phyloP scores from a whole-genome alignment of 2,113 vertebrate species.

The Pampusana beccarii region DNA sequence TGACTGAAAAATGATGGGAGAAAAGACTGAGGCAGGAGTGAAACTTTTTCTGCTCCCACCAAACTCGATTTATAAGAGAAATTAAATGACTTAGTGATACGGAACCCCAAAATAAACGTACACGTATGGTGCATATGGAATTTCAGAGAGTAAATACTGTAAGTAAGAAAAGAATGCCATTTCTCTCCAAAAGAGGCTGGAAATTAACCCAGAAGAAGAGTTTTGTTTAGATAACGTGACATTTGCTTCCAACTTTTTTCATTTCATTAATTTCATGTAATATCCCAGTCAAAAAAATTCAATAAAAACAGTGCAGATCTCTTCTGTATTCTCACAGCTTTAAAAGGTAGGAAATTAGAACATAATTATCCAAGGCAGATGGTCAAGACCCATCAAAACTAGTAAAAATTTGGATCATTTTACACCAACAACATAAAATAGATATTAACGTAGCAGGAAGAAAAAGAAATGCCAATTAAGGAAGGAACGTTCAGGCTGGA shows the following conservation, averaged over 20 bases:
- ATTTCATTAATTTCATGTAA: background rate
- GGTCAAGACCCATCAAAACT: constrained; percentile 2
- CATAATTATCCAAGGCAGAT: background rate
- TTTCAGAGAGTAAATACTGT: background rate
- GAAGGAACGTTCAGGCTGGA: background rate
- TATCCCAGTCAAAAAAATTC: background rate
- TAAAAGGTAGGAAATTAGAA: background rate
- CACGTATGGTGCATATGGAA: accelerated
- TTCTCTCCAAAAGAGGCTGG: background rate
- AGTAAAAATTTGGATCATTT: background rate
- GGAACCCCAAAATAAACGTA: background rate
- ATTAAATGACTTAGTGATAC: background rate
- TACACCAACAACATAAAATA: background rate
- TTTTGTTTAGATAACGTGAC: background rate
- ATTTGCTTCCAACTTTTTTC: background rate
- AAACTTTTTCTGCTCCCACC: background rate
- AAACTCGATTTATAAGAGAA: background rate
- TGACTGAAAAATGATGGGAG: background rate
- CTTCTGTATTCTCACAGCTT: background rate
- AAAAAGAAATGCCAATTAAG: background rate
- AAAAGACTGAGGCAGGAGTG: background rate
- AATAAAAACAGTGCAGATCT: background rate
- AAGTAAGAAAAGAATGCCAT: background rate
- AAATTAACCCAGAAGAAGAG: background rate
- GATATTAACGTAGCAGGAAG: background rate